Conservation (phyloP, 2,888 invertebrate species). For the Drosophila austrosaltans region DNA sequence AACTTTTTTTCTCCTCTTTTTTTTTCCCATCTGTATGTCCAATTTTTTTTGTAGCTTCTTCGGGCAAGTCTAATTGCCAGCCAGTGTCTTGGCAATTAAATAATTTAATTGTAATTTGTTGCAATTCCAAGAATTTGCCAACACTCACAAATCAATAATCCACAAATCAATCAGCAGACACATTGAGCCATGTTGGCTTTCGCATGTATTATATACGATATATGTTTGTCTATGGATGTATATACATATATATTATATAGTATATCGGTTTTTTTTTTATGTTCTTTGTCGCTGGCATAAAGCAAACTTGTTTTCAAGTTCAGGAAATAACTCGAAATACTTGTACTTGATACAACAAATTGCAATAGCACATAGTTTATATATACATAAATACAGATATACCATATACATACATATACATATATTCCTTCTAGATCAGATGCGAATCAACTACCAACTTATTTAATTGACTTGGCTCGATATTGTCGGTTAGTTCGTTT, state of each 20-base stretch:
- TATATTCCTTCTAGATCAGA: slow-evolving; percentile 56
- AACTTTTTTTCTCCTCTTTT: slow-evolving; percentile 60
- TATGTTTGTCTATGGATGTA: neutral
- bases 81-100: slow-evolving; percentile 60
- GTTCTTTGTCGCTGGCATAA: slow-evolving; percentile 26
- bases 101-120: slow-evolving; percentile 49
- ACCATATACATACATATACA: neutral
- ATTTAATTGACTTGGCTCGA: slow-evolving; percentile 41
- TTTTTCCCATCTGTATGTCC: slow-evolving; percentile 50
- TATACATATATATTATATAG: neutral
- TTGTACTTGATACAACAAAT: slow-evolving; percentile 35
- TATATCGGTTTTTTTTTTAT: slow-evolving; percentile 19
- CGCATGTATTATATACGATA: slow-evolving; percentile 9
- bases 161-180: slow-evolving; percentile 52
- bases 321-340: slow-evolving; percentile 65
- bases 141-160: slow-evolving; percentile 14
- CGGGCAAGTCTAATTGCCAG: slow-evolving; percentile 39
- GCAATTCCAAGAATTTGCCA: slow-evolving; percentile 66
- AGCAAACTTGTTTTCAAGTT: slow-evolving; percentile 71
- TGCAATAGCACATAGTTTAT: slow-evolving; percentile 37
- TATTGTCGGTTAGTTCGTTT: too few relatives aligned
- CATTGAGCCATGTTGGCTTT: slow-evolving; percentile 49
- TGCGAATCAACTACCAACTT: slow-evolving; percentile 21
- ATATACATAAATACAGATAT: too few relatives aligned
- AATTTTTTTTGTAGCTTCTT: slow-evolving; percentile 1